These are phyloP conservation scores for Sminthopsis crassicaudata DNA, from an alignment of 2,113 vertebrate species.

Conservation along the genomic window DNA sequence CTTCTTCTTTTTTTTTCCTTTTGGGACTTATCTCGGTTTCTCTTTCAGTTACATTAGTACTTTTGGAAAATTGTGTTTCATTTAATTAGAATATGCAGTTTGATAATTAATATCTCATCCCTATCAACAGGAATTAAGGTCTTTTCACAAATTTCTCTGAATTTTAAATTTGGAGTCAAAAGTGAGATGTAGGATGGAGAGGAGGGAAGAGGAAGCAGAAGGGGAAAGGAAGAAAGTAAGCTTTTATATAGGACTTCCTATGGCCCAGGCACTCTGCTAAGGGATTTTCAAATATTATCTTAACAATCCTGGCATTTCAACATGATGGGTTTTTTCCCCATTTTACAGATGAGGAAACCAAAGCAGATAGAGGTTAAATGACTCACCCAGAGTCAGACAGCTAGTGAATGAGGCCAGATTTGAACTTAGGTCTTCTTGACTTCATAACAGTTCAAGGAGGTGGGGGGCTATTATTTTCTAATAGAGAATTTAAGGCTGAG, in stretches of 20 bases:
- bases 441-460: background rate
- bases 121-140: background rate
- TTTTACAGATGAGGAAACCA: background rate
- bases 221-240: background rate
- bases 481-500: background rate
- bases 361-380: background rate
- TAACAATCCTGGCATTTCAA: background rate
- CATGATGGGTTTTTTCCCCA: background rate
- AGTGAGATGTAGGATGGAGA: background rate
- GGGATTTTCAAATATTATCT: background rate
- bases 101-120: background rate
- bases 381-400: background rate
- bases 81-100: constrained; percentile 43
- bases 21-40: constrained; percentile 46
- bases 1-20: background rate
- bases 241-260: background rate
- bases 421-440: background rate
- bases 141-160: background rate
- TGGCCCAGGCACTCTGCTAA: background rate
- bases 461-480: background rate
- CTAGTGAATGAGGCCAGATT: background rate
- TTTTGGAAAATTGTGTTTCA: constrained; percentile 46
- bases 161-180: background rate
- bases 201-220: background rate
- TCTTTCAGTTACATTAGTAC: constrained; percentile 30